These are phyloP conservation scores for Larimichthys polyactis DNA, from an alignment of 2,113 vertebrate genomes.

Conservation along the genomic window DNA sequence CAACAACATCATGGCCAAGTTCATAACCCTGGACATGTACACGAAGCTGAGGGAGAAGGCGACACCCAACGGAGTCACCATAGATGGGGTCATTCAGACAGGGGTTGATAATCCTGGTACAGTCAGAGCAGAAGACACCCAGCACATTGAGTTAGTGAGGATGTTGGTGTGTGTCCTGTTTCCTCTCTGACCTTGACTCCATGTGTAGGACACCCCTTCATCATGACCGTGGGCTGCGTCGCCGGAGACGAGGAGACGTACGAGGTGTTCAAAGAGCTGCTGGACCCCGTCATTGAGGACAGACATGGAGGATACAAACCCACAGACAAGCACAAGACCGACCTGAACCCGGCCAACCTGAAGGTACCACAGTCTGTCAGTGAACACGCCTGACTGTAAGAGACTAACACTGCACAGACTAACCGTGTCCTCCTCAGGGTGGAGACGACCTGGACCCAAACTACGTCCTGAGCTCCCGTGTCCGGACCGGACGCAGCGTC, in stretches of 20 bases:
- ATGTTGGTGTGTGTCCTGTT: slow-evolving; percentile 4
- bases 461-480: slow-evolving; percentile 96
- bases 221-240: slow-evolving; percentile 96
- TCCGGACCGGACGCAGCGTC: slow-evolving; percentile 95
- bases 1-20: slow-evolving; percentile 87
- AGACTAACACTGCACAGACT: background rate
- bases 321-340: slow-evolving; percentile 95
- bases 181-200: slow-evolving; percentile 1
- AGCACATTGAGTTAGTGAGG: slow-evolving; percentile 27
- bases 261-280: slow-evolving; percentile 92
- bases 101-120: slow-evolving; percentile 91
- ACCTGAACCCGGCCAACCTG: slow-evolving; percentile 89
- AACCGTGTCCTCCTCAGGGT: slow-evolving; percentile 82
- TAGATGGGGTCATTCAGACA: slow-evolving; percentile 88
- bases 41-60: slow-evolving; percentile 77
- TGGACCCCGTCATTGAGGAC: slow-evolving; percentile 95
- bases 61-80: slow-evolving; percentile 85
- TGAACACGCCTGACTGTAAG: background rate
- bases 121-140: slow-evolving; percentile 45
- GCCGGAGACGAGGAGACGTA: slow-evolving; percentile 96
- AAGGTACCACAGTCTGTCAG: slow-evolving; percentile 83
- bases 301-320: slow-evolving; percentile 97
- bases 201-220: slow-evolving; percentile 92
- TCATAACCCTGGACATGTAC: slow-evolving; percentile 85
- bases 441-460: slow-evolving; percentile 96